Percentiles rank a stretch among this genome's conserved stretches.
Conservation (phyloP, 2,888 invertebrate genomes). For the Tiphia femorata region DNA sequence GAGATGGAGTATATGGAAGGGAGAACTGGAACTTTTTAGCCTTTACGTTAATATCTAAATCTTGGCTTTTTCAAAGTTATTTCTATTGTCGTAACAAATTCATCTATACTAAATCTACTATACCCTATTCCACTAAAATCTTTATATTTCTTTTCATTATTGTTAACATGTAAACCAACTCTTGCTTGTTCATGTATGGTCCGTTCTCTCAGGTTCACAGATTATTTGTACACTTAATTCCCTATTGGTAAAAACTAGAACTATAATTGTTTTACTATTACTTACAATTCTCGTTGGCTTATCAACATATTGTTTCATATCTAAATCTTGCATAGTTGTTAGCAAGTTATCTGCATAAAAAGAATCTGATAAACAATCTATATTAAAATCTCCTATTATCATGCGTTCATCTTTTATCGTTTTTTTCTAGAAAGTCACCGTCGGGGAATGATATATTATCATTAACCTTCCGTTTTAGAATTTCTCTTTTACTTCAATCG, state of each 20-base stretch:
- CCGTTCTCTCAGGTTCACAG: neutral
- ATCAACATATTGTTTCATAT: slow-evolving; percentile 9
- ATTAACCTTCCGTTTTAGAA: slow-evolving; percentile 5
- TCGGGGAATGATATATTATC: slow-evolving; percentile 14
- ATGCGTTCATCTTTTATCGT: neutral
- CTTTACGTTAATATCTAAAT: no score
- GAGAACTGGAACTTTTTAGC: no score
- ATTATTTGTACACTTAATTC: neutral
- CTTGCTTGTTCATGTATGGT: slow-evolving; percentile 5
- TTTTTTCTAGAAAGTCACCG: slow-evolving; percentile 3
- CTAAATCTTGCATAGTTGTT: neutral
- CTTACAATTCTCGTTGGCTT: slow-evolving; percentile 2
- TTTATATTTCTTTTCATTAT: neutral
- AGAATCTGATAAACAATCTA: no score
- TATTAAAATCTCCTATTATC: neutral
- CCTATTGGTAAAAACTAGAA: neutral
- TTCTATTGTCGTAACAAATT: no score
- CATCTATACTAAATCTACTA: no score
- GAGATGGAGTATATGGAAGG: no score
- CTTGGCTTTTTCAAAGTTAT: no score
- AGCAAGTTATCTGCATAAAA: neutral
- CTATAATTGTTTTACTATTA: slow-evolving; percentile 3
- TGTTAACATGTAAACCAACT: neutral
- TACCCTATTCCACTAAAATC: neutral
- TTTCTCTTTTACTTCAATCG: no score